phyloP scores from a whole-genome alignment of 2,888 invertebrate species.

The Netelia fuscicornis region DNA sequence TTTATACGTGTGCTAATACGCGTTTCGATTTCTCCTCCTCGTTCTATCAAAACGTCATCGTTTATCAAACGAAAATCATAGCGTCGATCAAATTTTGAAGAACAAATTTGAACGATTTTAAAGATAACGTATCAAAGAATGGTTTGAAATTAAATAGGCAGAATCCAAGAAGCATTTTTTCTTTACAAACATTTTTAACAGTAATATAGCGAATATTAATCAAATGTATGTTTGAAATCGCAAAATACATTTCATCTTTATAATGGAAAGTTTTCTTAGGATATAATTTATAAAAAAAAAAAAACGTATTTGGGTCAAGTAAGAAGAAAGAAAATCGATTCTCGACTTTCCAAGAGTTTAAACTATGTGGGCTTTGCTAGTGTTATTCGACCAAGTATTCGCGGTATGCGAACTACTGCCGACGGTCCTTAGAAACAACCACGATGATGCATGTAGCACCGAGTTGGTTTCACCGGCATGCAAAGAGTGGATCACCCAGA shows the following conservation, averaged over 20 bases:
- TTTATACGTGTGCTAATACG: not conserved
- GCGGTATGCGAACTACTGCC: slow-evolving; percentile 5
- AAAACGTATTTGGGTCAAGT: not conserved
- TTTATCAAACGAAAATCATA: not conserved
- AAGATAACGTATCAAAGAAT: no score
- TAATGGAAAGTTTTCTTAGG: no score
- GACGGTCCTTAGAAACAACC: slow-evolving; percentile 1
- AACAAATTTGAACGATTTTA: no score
- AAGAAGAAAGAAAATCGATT: not conserved
- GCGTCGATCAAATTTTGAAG: not conserved
- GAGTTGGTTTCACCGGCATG: slow-evolving; percentile 32
- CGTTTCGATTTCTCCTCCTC: not conserved
- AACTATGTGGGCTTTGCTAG: slow-evolving; percentile 25
- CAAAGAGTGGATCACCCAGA: slow-evolving; percentile 35
- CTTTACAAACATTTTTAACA: not conserved
- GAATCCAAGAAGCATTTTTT: not conserved
- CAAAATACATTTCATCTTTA: no score
- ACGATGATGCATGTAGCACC: not conserved
- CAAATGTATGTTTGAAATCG: no score
- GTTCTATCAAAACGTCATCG: not conserved
- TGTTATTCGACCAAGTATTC: slow-evolving; percentile 8
- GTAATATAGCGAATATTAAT: no score
- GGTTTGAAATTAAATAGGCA: not conserved
- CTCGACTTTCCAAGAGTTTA: not conserved
- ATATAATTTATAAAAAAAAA: no score